Conservation (phyloP, 2,113 vertebrate species). For the Megaptera novaeangliae region DNA sequence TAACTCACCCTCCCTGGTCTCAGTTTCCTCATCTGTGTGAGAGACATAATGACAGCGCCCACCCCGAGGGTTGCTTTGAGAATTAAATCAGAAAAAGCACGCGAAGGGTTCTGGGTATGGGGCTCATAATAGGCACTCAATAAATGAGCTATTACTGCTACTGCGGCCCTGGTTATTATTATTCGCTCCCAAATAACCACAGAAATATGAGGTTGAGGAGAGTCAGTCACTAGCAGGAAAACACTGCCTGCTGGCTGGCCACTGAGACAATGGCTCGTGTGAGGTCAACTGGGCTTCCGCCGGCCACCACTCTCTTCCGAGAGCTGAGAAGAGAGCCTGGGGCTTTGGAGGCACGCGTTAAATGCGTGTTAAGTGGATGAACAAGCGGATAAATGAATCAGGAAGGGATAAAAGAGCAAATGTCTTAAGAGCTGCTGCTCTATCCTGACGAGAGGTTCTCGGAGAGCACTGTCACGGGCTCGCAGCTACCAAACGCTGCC, state of each 20-base stretch:
- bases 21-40: background rate
- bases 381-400: background rate
- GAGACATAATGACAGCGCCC: background rate
- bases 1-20: background rate
- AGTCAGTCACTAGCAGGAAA: background rate
- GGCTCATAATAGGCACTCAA: background rate
- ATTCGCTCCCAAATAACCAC: background rate
- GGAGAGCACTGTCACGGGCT: accelerated
- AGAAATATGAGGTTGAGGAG: background rate
- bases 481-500: accelerated
- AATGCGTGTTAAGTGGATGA: background rate
- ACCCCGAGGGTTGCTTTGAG: background rate
- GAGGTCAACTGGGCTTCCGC: background rate
- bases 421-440: background rate
- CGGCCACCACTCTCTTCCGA: background rate
- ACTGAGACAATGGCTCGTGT: background rate
- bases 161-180: too few relatives aligned
- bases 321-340: background rate
- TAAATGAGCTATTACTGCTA: background rate
- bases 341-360: background rate
- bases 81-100: background rate
- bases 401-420: background rate
- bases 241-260: background rate
- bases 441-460: too few relatives aligned
- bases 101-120: background rate